Percentiles rank a stretch among this genome's conserved stretches.
These are phyloP conservation scores for Pterocles orientalis DNA, from an alignment of 2,113 vertebrate species.

Conservation along the genomic window DNA sequence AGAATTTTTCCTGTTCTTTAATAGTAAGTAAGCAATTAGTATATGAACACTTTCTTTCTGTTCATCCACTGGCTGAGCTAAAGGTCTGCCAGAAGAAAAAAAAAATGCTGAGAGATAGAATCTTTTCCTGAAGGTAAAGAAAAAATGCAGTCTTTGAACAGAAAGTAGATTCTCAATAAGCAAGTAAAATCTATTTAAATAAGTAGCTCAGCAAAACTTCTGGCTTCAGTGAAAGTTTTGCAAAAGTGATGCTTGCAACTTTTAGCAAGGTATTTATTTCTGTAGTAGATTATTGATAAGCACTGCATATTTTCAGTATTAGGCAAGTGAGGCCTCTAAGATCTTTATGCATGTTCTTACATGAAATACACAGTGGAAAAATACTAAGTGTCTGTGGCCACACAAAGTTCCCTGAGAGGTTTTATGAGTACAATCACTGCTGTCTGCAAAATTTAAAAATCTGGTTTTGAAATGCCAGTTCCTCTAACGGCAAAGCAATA, in stretches of 20 bases:
- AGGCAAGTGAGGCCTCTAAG: neutral
- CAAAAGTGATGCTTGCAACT: neutral
- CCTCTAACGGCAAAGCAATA: neutral
- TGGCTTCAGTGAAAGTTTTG: neutral
- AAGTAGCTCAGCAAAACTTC: neutral
- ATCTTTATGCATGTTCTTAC: neutral
- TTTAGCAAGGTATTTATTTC: neutral
- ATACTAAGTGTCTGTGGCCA: neutral
- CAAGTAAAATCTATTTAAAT: neutral
- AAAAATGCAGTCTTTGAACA: neutral
- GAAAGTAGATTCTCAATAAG: neutral
- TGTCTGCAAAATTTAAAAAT: neutral
- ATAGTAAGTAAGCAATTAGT: neutral
- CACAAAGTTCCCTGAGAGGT: neutral
- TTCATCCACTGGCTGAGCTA: neutral
- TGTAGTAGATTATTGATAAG: neutral
- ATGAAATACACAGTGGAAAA: neutral
- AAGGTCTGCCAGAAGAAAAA: neutral
- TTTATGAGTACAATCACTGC: neutral
- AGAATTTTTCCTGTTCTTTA: slow-evolving; percentile 17
- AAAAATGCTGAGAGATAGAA: neutral
- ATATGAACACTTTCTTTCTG: neutral
- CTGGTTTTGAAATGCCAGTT: neutral
- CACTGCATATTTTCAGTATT: neutral
- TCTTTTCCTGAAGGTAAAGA: slow-evolving; percentile 4